Evolutionary conservation across 2,888 invertebrate genomes (phyloP).

Genomic region (Bursaphelenchus okinawaensis): DNA sequence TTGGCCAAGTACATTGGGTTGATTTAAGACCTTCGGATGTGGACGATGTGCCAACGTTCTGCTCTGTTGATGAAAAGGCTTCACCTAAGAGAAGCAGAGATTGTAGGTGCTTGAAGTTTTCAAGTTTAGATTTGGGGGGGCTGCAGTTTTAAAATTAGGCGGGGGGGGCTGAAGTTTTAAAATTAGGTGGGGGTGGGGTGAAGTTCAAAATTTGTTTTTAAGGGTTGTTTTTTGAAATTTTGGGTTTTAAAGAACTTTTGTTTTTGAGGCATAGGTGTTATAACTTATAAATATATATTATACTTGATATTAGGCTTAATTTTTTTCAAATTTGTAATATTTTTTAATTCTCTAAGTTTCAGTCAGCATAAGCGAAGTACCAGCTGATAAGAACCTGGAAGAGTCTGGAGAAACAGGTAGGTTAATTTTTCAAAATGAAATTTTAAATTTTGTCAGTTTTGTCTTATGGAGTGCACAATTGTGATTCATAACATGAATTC

Average conservation of each 20-base stretch:
- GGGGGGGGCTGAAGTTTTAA: not conserved
- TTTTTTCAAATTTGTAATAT: not conserved
- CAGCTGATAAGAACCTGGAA: constrained; percentile 4
- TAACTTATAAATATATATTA: not conserved
- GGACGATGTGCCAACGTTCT: constrained; percentile 49
- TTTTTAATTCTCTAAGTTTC: constrained; percentile 30
- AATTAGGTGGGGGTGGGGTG: not conserved
- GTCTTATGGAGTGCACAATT: not conserved
- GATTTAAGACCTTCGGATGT: constrained; percentile 41
- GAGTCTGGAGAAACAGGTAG: constrained; percentile 19
- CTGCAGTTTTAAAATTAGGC: constrained; percentile 2
- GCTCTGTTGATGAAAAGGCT: constrained; percentile 42
- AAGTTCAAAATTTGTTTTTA: not conserved
- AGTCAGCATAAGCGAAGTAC: constrained; percentile 45
- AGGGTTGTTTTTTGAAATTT: not conserved
- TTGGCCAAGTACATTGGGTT: constrained; percentile 50
- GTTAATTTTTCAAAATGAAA: constrained; percentile 2
- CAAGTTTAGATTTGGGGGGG: not conserved
- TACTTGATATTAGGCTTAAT: not conserved
- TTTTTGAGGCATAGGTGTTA: no score
- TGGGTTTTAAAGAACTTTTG: constrained; percentile 4
- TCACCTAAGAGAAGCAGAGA: constrained; percentile 51
- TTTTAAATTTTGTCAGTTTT: not conserved
- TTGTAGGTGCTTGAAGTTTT: constrained; percentile 29
- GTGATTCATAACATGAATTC: no score